Percentiles rank a stretch among this genome's conserved stretches.
These are phyloP conservation scores for Willowsia nigromaculata DNA, from an alignment of 2,888 invertebrate species.

Conservation along the genomic window DNA sequence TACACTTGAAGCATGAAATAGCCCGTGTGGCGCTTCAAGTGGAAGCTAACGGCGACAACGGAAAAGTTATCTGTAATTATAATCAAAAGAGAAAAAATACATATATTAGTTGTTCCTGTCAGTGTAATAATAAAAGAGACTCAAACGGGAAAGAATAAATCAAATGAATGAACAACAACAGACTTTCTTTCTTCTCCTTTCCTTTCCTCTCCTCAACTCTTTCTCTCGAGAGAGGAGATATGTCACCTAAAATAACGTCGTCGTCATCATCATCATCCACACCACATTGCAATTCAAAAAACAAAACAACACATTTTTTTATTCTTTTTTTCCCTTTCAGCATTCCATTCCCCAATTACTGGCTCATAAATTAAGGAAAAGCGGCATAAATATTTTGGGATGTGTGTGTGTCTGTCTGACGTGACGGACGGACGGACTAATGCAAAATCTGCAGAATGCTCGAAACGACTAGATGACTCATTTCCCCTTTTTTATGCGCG, in stretches of 20 bases:
- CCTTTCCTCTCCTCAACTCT: too few relatives aligned
- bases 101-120: too few relatives aligned
- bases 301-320: not conserved
- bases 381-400: conserved; percentile 12
- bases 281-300: not conserved
- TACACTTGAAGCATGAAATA: conserved; percentile 85
- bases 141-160: not conserved
- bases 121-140: too few relatives aligned
- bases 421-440: not conserved
- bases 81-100: not conserved
- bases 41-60: conserved; percentile 80
- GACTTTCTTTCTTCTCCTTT: too few relatives aligned
- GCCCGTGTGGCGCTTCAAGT: conserved; percentile 80
- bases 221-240: not conserved
- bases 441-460: not conserved
- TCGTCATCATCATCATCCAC: not conserved
- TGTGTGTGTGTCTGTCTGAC: not conserved
- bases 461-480: not conserved
- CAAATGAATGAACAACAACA: not conserved
- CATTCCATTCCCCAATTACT: conserved; percentile 52
- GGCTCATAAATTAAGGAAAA: conserved; percentile 47
- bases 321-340: not conserved
- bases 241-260: not conserved
- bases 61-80: conserved; percentile 79
- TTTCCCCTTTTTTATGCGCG: not conserved